Conservation (phyloP, 53 echinoderm and acorn worm genomes). For the Holothuria leucospilota region DNA sequence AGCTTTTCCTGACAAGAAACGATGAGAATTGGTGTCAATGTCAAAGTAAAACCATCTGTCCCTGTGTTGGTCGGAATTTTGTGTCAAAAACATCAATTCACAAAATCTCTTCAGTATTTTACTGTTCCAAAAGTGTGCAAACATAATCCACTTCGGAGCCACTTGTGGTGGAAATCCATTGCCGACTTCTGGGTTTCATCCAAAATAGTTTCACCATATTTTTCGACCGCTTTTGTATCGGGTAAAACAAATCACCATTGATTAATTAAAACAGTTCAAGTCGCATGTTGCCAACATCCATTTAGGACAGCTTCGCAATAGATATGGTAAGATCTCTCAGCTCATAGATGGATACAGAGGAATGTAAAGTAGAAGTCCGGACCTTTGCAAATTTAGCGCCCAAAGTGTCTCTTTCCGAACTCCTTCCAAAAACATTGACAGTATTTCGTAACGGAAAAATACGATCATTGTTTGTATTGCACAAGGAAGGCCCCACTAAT, state of each 20-base stretch:
- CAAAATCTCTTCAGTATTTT: background rate
- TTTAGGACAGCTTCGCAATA: no score
- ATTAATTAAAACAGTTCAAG: background rate
- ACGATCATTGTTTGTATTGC: no score
- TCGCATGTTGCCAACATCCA: no score
- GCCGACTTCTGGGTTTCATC: background rate
- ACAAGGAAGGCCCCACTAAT: no score
- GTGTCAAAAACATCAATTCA: background rate
- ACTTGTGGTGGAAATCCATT: background rate
- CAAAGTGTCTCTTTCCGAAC: no score
- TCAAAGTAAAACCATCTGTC: constrained; percentile 10
- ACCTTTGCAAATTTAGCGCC: no score
- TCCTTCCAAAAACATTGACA: no score
- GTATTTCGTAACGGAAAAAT: no score
- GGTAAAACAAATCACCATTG: background rate
- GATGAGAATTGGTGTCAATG: background rate
- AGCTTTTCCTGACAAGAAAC: background rate
- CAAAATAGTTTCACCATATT: no score
- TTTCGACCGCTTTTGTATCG: background rate
- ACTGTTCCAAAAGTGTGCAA: background rate
- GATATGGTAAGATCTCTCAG: no score
- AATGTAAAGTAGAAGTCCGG: no score
- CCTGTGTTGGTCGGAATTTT: background rate
- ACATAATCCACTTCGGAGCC: background rate
- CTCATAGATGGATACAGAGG: no score